phyloP scores from a whole-genome alignment of 2,113 vertebrate species.

The Todiramphus saurophagus region DNA sequence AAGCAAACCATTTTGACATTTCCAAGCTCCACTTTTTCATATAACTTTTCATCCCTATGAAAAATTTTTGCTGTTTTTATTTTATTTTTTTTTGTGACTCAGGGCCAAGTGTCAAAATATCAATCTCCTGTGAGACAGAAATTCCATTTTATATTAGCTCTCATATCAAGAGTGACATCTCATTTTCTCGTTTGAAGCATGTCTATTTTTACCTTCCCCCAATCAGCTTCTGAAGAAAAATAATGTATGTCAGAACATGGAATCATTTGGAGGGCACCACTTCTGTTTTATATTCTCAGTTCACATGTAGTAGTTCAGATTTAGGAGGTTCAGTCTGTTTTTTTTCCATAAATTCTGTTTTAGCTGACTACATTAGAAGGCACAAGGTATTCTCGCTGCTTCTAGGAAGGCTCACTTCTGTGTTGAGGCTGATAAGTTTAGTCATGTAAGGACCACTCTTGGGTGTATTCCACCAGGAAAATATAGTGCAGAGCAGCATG shows the following conservation, averaged over 20 bases:
- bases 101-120: conserved; percentile 6
- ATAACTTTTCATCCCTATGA: neutral
- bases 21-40: neutral
- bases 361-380: neutral
- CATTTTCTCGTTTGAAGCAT: conserved; percentile 24
- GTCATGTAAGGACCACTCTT: neutral
- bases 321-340: neutral
- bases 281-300: neutral
- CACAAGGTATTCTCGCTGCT: neutral
- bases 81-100: neutral
- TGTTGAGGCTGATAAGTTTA: neutral
- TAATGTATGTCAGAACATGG: neutral
- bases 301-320: neutral
- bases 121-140: neutral
- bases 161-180: conserved; percentile 3
- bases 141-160: conserved; percentile 18
- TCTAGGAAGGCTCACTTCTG: neutral
- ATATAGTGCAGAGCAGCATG: neutral
- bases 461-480: neutral
- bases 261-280: neutral
- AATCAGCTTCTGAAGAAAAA: conserved; percentile 19
- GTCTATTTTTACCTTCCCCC: neutral
- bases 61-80: neutral
- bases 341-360: neutral
- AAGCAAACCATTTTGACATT: neutral